Conservation (phyloP, 1,140 invertebrate species). For the Ericerus pela region DNA sequence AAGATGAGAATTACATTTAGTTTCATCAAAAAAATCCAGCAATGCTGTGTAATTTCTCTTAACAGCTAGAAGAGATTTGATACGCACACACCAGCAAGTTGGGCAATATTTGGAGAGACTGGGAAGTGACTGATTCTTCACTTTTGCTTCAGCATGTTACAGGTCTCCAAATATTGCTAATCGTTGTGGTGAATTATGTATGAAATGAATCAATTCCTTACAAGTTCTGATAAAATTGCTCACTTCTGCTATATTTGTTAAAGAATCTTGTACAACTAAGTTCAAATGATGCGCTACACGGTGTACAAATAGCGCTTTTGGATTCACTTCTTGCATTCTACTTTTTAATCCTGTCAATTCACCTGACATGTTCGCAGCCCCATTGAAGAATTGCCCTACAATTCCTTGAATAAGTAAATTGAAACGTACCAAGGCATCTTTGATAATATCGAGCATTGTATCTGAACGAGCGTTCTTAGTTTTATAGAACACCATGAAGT, state of each 20-base stretch:
- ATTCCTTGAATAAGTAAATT: slow-evolving; percentile 15
- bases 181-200: neutral
- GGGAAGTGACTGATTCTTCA: neutral
- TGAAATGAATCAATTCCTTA: slow-evolving; percentile 6
- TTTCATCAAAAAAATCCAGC: slow-evolving; percentile 1
- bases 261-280: slow-evolving; percentile 6
- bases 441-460: slow-evolving; percentile 15
- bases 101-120: slow-evolving; percentile 2
- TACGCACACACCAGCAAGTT: neutral
- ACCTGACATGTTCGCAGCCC: slow-evolving; percentile 15
- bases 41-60: neutral
- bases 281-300: slow-evolving; percentile 15
- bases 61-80: neutral
- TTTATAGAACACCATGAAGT: slow-evolving; percentile 16
- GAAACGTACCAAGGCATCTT: slow-evolving; percentile 12
- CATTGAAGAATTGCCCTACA: slow-evolving; percentile 16
- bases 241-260: slow-evolving; percentile 14
- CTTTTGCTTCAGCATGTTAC: neutral
- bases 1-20: too few relatives aligned
- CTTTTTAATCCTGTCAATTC: slow-evolving; percentile 14
- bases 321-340: slow-evolving; percentile 15
- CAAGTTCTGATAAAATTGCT: slow-evolving; percentile 4
- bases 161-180: too few relatives aligned
- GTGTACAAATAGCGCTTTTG: slow-evolving; percentile 14
- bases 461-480: slow-evolving; percentile 16